Evolutionary conservation across 1,140 invertebrate species (phyloP), one percentile per base, ranked within the genome.

Genomic region (Archegozetes longisetosus): DNA sequence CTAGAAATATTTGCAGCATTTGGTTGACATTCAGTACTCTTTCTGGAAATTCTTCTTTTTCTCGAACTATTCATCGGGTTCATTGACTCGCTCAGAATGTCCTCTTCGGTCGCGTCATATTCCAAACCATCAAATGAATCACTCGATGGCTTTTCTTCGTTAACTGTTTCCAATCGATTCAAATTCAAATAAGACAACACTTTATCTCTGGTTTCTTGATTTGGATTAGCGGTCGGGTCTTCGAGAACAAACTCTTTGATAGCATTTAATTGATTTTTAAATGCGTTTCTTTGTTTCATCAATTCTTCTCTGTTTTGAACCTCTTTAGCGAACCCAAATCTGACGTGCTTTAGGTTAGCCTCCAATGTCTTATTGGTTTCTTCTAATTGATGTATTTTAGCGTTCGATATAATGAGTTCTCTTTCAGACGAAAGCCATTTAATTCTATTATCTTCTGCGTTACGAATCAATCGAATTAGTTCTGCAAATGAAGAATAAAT

Each of bases 101-200:
- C 87, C 70, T 92, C 87, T 66, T 90, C 87, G 0, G 87, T 91
- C 51, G 85, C 85, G 60, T 85, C 88, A 50, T 72, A 67, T 61
- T 74, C 70, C n/a, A 69, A n/a, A 13, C 29, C 12, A 25, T 61
- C 32, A 22, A 20, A 22, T 17, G n/a, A n/a, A n/a, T 20, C n/a
- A 29, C 27, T n/a, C 12, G 25, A 4, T n/a, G n/a, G n/a, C n/a
- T n/a, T n/a, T 4, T 59, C 17, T 49, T 24, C n/a, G 17, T 26
- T 13, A 32, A 60, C 24, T 20, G 56, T 20, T 17, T 12, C 9
- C 13, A 48, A 27, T 3, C 40, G n/a, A 23, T 29, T 47, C 12
- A 61, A 22, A 61, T 61, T 49, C 13, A 57, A 24, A 22, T 9
- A 48, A 22, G 9, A 27, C 13, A 61, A 26, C 13, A 61, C 25